These are phyloP conservation scores for Mermis nigrescens DNA, from an alignment of 2,888 invertebrate genomes.

Conservation along the genomic window DNA sequence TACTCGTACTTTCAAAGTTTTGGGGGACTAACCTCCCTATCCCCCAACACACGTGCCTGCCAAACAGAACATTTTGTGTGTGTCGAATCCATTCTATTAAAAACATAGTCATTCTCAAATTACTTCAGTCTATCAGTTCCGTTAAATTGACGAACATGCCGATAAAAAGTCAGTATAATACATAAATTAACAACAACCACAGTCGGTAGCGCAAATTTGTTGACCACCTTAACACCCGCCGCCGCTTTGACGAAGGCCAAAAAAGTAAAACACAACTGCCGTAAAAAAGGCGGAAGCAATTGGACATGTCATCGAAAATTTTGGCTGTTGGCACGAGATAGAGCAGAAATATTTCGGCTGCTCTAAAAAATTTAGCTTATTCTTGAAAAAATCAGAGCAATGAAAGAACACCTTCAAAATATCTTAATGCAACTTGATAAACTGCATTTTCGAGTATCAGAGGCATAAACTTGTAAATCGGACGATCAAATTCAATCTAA, in stretches of 20 bases:
- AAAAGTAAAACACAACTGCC: slow-evolving; percentile 35
- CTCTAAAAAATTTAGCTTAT: slow-evolving; percentile 4
- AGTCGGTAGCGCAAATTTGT: slow-evolving; percentile 36
- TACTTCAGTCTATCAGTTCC: slow-evolving; percentile 73
- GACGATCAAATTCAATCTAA: too few species aligned
- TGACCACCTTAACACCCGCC: slow-evolving; percentile 37
- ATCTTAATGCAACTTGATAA: too few species aligned
- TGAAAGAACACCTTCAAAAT: too few species aligned
- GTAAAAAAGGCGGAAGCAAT: slow-evolving; percentile 39
- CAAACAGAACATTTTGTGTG: background rate
- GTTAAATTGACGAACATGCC: slow-evolving; percentile 50
- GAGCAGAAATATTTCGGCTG: slow-evolving; percentile 16
- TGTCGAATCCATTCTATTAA: background rate
- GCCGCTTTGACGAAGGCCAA: slow-evolving; percentile 37
- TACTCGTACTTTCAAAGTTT: too few species aligned
- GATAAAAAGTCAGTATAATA: slow-evolving; percentile 26
- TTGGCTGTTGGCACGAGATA: slow-evolving; percentile 30
- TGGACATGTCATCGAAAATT: slow-evolving; percentile 37
- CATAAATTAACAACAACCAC: slow-evolving; percentile 27
- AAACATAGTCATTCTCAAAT: slow-evolving; percentile 21
- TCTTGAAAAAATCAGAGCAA: too few species aligned
- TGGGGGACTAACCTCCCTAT: too few species aligned
- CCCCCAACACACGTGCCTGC: too few species aligned
- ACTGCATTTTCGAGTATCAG: too few species aligned
- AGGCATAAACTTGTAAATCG: too few species aligned